A percentile compares a stretch with the other conserved stretches of the same genome.
phyloP scores from a whole-genome alignment of 2,797 vertebrate species.

The Hippoglossus hippoglossus region DNA sequence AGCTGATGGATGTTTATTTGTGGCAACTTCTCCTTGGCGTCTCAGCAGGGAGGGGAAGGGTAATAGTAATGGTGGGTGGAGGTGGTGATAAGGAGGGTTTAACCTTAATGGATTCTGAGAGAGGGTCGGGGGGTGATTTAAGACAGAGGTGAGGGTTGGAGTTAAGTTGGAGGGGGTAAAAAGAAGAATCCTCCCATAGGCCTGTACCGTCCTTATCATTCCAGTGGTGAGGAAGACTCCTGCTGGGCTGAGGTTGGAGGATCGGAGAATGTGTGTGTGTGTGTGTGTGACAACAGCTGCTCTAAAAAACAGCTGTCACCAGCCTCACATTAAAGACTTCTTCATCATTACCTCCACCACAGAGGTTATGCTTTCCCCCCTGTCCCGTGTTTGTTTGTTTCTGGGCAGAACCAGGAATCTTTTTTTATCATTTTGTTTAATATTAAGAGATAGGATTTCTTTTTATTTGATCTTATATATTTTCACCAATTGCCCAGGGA shows the following conservation, averaged over 20 bases:
- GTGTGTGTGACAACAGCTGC: conserved; percentile 67
- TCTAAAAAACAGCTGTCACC: conserved; percentile 66
- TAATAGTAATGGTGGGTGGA: conserved; percentile 70
- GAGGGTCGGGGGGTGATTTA: conserved; percentile 55
- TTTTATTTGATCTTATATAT: no score
- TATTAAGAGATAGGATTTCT: no score
- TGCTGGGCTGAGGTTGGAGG: conserved; percentile 63
- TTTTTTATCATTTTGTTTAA: no score
- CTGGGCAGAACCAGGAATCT: no score
- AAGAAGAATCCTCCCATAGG: conserved; percentile 26
- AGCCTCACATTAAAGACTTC: neutral
- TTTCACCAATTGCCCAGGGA: no score
- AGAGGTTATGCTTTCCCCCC: no score
- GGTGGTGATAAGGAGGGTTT: conserved; percentile 62
- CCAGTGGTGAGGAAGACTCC: conserved; percentile 59
- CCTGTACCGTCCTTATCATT: conserved; percentile 40
- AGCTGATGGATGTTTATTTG: conserved; percentile 50
- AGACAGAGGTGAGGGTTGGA: conserved; percentile 74
- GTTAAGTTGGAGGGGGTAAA: conserved; percentile 39
- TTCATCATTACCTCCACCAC: no score
- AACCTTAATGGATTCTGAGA: conserved; percentile 64
- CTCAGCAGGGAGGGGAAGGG: conserved; percentile 73
- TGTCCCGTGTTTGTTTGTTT: no score
- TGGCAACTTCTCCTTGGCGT: conserved; percentile 68
- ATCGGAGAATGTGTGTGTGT: conserved; percentile 13